phyloP scores from a whole-genome alignment of 2,888 invertebrate species.

The Clusia tigrina region DNA sequence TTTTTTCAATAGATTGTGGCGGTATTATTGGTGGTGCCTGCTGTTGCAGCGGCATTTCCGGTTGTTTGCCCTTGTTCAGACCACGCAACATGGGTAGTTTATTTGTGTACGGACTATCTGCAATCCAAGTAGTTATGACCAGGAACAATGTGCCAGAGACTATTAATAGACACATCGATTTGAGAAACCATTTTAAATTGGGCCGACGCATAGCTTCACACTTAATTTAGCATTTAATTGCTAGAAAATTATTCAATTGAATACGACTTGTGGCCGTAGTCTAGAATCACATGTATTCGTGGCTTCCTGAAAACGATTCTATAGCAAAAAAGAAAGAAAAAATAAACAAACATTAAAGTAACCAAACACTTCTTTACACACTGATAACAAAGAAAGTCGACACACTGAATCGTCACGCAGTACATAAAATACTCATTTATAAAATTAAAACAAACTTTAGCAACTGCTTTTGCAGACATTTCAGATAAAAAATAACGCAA shows the following conservation, averaged over 20 bases:
- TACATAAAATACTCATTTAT: neutral
- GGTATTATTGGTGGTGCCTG: neutral
- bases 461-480: neutral
- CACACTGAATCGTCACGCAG: neutral
- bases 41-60: constrained; percentile 1
- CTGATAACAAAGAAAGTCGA: neutral
- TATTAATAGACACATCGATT: constrained; percentile 49
- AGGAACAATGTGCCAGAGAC: constrained; percentile 52
- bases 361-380: neutral
- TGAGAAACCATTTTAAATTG: constrained; percentile 59
- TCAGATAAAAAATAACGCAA: neutral
- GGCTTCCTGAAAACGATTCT: neutral
- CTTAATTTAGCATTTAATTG: neutral
- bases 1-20: neutral
- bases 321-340: neutral
- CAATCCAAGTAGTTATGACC: constrained; percentile 56
- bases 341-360: neutral
- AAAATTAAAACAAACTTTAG: neutral
- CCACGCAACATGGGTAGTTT: constrained; percentile 44
- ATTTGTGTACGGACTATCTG: constrained; percentile 55
- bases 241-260: neutral
- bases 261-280: neutral
- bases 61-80: constrained; percentile 19
- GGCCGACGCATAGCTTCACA: constrained; percentile 54
- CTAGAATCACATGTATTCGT: neutral